Evolutionary conservation across 2,113 vertebrate genomes (phyloP).

Genomic region (Theristicus caerulescens): DNA sequence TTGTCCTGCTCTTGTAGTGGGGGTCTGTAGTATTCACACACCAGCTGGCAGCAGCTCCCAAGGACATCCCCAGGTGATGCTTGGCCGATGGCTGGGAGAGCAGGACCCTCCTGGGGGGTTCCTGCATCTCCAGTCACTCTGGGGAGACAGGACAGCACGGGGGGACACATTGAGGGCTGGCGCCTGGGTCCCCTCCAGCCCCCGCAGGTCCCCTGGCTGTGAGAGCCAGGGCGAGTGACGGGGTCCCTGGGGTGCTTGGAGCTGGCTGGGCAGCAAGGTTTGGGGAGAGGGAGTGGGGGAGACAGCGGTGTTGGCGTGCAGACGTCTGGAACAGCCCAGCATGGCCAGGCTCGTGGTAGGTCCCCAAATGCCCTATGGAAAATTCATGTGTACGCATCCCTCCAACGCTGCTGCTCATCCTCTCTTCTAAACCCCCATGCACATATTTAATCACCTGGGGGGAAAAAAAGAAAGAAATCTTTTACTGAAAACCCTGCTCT

Average conservation of each 20-base stretch:
- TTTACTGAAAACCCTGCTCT: not conserved
- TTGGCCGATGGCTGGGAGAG: not conserved
- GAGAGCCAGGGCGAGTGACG: not conserved
- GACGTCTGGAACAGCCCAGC: not conserved
- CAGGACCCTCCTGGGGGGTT: not conserved
- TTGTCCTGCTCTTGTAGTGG: not conserved
- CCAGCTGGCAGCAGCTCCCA: not conserved
- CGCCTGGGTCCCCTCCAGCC: not conserved
- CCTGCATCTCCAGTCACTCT: rapidly evolving
- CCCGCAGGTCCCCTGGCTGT: not conserved
- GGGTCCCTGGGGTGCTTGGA: not conserved
- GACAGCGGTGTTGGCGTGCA: not conserved
- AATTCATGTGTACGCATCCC: rapidly evolving
- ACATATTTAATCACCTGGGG: not conserved
- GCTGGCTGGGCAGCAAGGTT: not conserved
- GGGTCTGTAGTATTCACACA: not conserved
- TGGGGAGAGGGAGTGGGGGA: not conserved
- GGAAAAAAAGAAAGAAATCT: not conserved
- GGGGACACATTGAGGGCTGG: not conserved
- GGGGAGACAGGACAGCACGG: not conserved
- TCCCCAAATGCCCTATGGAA: not conserved
- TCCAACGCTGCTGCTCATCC: not conserved
- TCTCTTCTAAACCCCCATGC: not conserved
- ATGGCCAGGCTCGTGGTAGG: not conserved
- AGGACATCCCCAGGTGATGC: not conserved